phyloP scores from a whole-genome alignment of 2,888 invertebrate genomes.

The Mongoloraphidia duomilia region DNA sequence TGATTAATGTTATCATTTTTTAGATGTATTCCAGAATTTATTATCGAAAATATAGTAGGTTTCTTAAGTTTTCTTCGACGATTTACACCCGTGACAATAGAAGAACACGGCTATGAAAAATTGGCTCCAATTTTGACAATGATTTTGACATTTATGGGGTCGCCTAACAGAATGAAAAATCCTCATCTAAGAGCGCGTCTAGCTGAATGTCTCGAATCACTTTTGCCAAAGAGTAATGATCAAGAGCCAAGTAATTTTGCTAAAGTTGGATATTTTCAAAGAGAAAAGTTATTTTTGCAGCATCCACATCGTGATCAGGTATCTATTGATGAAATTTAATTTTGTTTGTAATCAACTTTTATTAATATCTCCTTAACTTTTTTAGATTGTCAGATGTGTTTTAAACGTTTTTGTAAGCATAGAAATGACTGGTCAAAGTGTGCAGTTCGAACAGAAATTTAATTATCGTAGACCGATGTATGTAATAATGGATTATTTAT shows the following conservation, averaged over 20 bases:
- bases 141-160: slow-evolving; percentile 80
- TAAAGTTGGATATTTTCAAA: slow-evolving; percentile 38
- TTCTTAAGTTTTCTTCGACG: slow-evolving; percentile 63
- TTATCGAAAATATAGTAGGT: slow-evolving; percentile 76
- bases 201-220: slow-evolving; percentile 77
- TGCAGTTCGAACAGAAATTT: slow-evolving; percentile 93
- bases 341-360: slow-evolving; percentile 6
- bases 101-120: slow-evolving; percentile 47
- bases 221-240: slow-evolving; percentile 59
- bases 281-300: slow-evolving; percentile 58
- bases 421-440: slow-evolving; percentile 92
- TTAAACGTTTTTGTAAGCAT: slow-evolving; percentile 92
- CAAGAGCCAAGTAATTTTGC: slow-evolving; percentile 29
- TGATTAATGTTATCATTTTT: slow-evolving; percentile 12
- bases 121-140: slow-evolving; percentile 58
- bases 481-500: slow-evolving; percentile 78
- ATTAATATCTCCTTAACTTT: slow-evolving; percentile 7
- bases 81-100: slow-evolving; percentile 45
- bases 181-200: slow-evolving; percentile 84
- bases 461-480: slow-evolving; percentile 95
- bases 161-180: slow-evolving; percentile 64
- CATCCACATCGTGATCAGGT: slow-evolving; percentile 62
- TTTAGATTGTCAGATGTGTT: slow-evolving; percentile 63
- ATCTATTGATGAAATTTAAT: slow-evolving; percentile 9
- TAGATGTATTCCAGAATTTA: slow-evolving; percentile 79